Base-by-base conservation (phyloP, 2,797 vertebrate species). In the Sternotherus odoratus region DNA sequence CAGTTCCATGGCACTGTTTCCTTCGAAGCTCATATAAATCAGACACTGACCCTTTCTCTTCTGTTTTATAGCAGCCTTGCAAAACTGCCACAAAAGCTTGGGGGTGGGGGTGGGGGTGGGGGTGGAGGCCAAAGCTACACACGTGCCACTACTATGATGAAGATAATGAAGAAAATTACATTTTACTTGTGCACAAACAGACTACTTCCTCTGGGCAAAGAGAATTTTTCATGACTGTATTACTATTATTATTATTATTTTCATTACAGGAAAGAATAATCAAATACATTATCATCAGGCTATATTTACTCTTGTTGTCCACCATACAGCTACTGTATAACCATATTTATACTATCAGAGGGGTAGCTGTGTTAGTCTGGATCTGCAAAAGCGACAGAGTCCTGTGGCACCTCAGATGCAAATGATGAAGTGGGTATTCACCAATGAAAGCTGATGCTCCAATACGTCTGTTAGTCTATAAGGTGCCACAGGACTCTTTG, bases 191-290 rank as follows among this genome's bases (percentile, higher is more conserved):
- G 10, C 57, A 6, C 49, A 88, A 78, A 63, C 46, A 72, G 72
- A 82, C 1, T 77, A 66, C 86, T 95, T 93, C 3, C 49, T 60
- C 83, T 81, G 48, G 26, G 77, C 3, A 43, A 54, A 93, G 66
- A 86, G 2, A 1, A 66, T 86, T 92, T 91, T 85, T 46, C n/a
- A 16, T n/a, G 1, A 56, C 12, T 94, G 4, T 39, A 93, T 96
- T 95, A 88, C 33, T 86, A 87, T 97, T 95, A 94, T n/a, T n/a
- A 83, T 95, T 77, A n/a, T 49, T 92, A 96, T 82, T 96, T 97
- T 97, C 90, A 94, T 96, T 97, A 95, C 12, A 91, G 85, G 86
- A 97, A 97, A 91, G 83, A 83, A 60, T 95, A 74, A 13, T 95
- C 94, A 91, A 96, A 92, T 86, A 86, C 50, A 50, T 63, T 95